Evolutionary conservation across 2,113 vertebrate species (phyloP).

Genomic region (Cryptotis parvus): DNA sequence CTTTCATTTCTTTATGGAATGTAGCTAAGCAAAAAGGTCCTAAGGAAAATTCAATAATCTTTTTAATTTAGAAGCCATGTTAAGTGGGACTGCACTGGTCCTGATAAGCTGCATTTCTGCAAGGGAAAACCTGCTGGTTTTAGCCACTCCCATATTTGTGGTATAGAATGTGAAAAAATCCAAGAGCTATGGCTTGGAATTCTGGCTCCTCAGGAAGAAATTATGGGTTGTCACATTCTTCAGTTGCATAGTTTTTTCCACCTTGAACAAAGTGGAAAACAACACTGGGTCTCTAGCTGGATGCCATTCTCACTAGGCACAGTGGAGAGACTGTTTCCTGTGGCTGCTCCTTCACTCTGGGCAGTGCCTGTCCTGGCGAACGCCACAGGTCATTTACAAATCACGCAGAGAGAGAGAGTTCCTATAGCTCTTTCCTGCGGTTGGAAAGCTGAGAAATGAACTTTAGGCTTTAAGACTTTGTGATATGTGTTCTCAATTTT

Average conservation of each 20-base stretch:
- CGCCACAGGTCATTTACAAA: not conserved
- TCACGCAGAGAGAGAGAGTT: not conserved
- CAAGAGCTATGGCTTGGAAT: not conserved
- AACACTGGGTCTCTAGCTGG: too few relatives aligned
- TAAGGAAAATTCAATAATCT: not conserved
- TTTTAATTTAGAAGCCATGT: not conserved
- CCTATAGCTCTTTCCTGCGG: not conserved
- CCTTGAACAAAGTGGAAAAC: not conserved
- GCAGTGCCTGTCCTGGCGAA: too few relatives aligned
- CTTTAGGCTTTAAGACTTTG: not conserved
- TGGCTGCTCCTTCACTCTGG: not conserved
- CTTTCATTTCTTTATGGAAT: not conserved
- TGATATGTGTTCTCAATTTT: too few relatives aligned
- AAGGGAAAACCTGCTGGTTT: not conserved
- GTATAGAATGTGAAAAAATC: conserved; percentile 2
- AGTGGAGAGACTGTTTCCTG: not conserved
- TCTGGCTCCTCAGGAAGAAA: not conserved
- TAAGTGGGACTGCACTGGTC: not conserved
- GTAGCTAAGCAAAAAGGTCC: not conserved
- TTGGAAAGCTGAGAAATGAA: not conserved
- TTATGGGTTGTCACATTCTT: not conserved
- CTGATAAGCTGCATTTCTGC: not conserved
- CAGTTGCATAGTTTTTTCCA: not conserved
- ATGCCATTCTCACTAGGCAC: not conserved
- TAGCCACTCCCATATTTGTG: not conserved